These are phyloP conservation scores for Sminthurides aquaticus DNA, from an alignment of 2,888 invertebrate genomes.

Conservation along the genomic window DNA sequence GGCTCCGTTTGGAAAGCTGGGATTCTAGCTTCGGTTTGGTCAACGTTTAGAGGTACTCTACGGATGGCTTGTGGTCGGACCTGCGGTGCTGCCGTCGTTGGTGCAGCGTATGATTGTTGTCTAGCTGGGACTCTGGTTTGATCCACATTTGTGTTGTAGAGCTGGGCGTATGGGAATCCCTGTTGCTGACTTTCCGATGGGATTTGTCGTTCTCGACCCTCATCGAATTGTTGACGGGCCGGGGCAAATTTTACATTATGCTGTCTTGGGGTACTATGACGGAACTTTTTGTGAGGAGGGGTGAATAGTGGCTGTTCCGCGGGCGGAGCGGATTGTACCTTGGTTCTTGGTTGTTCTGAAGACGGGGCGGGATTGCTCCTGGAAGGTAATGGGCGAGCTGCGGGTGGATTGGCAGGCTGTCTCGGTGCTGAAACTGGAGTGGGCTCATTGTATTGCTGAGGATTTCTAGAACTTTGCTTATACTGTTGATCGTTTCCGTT, in stretches of 20 bases:
- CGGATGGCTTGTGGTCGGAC: neutral
- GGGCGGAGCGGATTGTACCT: conserved; percentile 20
- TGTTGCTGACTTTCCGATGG: conserved; percentile 37
- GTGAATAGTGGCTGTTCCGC: conserved; percentile 16
- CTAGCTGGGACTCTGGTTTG: neutral
- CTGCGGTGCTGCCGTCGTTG: neutral
- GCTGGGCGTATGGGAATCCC: conserved; percentile 24
- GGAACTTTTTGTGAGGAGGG: conserved; percentile 35
- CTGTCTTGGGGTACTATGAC: conserved; percentile 41
- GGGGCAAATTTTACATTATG: conserved; percentile 40
- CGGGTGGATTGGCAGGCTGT: neutral
- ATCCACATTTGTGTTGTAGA: conserved; percentile 10
- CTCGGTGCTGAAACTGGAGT: neutral
- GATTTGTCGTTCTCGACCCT: conserved; percentile 36
- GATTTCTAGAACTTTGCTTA: neutral
- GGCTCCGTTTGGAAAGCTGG: conserved; percentile 4
- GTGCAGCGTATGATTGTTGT: neutral
- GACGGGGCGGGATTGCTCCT: conserved; percentile 14
- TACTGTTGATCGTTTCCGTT: neutral
- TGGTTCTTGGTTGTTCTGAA: conserved; percentile 16
- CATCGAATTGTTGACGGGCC: conserved; percentile 27
- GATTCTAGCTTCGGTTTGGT: neutral
- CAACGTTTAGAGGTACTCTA: neutral
- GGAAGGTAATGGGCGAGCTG: neutral
- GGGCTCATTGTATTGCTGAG: neutral